Base-by-base conservation (phyloP, 2,888 invertebrate genomes). In the Erynnis tages region DNA sequence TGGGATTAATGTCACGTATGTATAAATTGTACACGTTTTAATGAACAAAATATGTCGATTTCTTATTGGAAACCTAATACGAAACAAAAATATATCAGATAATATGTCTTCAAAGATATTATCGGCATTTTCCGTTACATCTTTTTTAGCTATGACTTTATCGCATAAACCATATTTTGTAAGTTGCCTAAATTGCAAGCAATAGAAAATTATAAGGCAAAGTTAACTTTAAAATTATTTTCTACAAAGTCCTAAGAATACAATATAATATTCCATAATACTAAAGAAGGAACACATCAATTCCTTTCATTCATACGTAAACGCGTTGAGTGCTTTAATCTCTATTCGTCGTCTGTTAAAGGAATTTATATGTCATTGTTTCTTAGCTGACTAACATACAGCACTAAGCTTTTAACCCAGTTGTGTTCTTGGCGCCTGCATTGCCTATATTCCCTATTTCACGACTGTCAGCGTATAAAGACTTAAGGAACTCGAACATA, bases 391-490 rank as follows among this genome's bases (percentile, higher is more conserved):
- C 52, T 47, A 52, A 53, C 27, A 46, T 69, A 81, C 76, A 75
- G 58, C 73, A 66, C 66, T 79, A 79, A 80, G 82, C 84, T 83
- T 82, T 80, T 84, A 82, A 79, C 79, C 78, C 66, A 75, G 75
- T 77, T 76, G 65, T 67, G 72, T 69, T 76, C 52, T 52, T 52
- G 52, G 52, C 52, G 52, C 44, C 52, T 45, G 34, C 38, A 38
- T 52, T 17, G 52, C 45, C 52, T 52, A 45, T 45, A 52, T 52
- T 52, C 52, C 73, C 73, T 76, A 76, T 74, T 73, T 72, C 67
- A 69, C 69, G 76, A 71, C 69, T 70, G 69, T 69, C 67, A 66
- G 63, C 68, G 56, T 55, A 59, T 61, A 59, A 61, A 64, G 63
- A 63, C 70, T 38, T 52, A 23, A 45, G 52, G 30, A 45, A 52